A percentile compares a stretch with the other conserved stretches of the same genome.
Evolutionary conservation across 2,888 invertebrate genomes (phyloP).

Genomic region (Portevinia maculata): DNA sequence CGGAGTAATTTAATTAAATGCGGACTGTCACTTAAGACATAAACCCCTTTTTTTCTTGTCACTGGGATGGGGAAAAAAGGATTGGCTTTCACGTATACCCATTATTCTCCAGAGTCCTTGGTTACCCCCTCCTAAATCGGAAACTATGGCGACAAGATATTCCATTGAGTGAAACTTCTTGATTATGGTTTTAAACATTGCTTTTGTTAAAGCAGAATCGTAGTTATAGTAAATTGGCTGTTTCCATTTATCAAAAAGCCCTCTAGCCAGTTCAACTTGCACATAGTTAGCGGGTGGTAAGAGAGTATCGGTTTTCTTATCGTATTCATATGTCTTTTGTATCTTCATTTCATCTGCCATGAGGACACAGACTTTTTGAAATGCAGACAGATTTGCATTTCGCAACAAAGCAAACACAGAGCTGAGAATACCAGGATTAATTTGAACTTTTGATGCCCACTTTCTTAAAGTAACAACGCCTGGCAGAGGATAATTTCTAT

Average conservation of each 20-base stretch:
- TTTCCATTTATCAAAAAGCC: slow-evolving; percentile 19
- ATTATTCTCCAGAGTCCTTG: background rate
- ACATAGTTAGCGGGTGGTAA: slow-evolving; percentile 11
- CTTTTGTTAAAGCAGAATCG: background rate
- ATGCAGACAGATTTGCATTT: slow-evolving; percentile 10
- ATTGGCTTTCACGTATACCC: background rate
- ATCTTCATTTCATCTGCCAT: slow-evolving; percentile 1
- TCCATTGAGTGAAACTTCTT: background rate
- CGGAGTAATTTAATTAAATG: slow-evolving; percentile 31
- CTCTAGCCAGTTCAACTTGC: slow-evolving; percentile 34
- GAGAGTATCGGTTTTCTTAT: background rate
- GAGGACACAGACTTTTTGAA: slow-evolving; percentile 35
- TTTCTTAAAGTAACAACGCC: slow-evolving; percentile 1
- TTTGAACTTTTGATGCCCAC: slow-evolving; percentile 26
- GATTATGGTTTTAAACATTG: background rate
- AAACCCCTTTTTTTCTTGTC: too few species aligned
- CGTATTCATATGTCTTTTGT: background rate
- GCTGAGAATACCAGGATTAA: slow-evolving; percentile 36
- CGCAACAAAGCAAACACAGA: slow-evolving; percentile 25
- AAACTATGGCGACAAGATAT: background rate
- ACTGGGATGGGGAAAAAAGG: background rate
- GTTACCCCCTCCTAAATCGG: background rate
- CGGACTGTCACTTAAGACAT: slow-evolving; percentile 28
- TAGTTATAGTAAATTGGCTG: slow-evolving; percentile 1
- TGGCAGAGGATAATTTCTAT: slow-evolving; percentile 30